Conservation (phyloP, 2,113 vertebrate species). For the Cavia aperea region DNA sequence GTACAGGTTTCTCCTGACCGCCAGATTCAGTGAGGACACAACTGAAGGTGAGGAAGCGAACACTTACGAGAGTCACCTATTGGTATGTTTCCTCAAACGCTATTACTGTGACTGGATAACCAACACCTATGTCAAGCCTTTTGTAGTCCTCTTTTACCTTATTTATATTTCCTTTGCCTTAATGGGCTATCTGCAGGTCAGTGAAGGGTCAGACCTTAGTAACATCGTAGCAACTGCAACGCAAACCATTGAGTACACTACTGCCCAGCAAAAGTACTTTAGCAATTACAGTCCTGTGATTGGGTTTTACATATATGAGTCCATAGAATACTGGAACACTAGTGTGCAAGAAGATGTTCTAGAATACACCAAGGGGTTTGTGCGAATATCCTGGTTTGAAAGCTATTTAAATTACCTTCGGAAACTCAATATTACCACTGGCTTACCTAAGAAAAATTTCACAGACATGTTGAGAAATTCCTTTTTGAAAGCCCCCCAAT, state of each 20-base stretch:
- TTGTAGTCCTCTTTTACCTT: constrained; percentile 98
- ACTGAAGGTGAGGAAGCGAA: constrained; percentile 81
- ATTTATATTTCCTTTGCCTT: constrained; percentile 99
- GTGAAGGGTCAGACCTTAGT: constrained; percentile 95
- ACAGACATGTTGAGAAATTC: constrained; percentile 88
- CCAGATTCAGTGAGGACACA: constrained; percentile 91
- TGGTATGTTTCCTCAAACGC: constrained; percentile 95
- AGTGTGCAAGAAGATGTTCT: constrained; percentile 96
- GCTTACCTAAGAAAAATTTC: constrained; percentile 92
- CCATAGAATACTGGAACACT: constrained; percentile 97
- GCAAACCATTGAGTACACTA: constrained; percentile 91
- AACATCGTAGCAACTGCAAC: constrained; percentile 96
- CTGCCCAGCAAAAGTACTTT: constrained; percentile 96
- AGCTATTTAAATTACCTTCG: constrained; percentile 94
- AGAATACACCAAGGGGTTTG: constrained; percentile 96
- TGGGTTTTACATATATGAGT: constrained; percentile 99
- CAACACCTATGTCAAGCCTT: constrained; percentile 99
- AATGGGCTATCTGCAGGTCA: constrained; percentile 99
- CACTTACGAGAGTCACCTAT: constrained; percentile 92
- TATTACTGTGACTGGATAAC: constrained; percentile 99
- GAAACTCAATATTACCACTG: constrained; percentile 91
- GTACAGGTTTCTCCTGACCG: constrained; percentile 97
- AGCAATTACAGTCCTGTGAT: constrained; percentile 98
- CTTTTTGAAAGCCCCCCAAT: constrained; percentile 90
- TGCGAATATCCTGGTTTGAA: constrained; percentile 98